Conservation (phyloP, 2,113 vertebrate species). For the Leptodactylus fuscus region DNA sequence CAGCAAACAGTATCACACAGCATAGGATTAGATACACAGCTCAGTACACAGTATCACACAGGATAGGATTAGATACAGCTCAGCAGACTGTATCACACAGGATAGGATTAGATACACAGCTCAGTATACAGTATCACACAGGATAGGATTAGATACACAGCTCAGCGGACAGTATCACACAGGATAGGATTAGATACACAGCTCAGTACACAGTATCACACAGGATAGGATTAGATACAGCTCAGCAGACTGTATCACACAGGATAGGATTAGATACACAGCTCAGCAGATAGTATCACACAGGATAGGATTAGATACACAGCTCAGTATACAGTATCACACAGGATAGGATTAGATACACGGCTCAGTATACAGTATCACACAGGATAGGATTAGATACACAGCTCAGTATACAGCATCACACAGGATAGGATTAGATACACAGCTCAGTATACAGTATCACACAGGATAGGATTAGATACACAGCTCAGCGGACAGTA, state of each 20-base stretch:
- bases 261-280: neutral
- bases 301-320: too few relatives aligned
- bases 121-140: neutral
- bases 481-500: too few relatives aligned
- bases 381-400: too few relatives aligned
- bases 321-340: too few relatives aligned
- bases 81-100: neutral
- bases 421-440: too few relatives aligned
- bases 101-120: neutral
- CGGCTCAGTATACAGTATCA: too few relatives aligned
- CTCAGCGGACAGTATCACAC: neutral
- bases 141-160: neutral
- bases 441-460: too few relatives aligned
- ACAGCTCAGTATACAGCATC: too few relatives aligned
- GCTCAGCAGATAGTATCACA: too few relatives aligned
- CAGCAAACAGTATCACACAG: neutral
- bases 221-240: neutral
- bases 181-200: neutral
- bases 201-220: neutral
- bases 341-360: too few relatives aligned
- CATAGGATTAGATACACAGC: neutral
- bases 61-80: too few relatives aligned
- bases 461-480: too few relatives aligned
- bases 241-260: neutral
- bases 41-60: neutral